Base-by-base conservation (phyloP, 2,113 vertebrate species). In the Strigops habroptila region DNA sequence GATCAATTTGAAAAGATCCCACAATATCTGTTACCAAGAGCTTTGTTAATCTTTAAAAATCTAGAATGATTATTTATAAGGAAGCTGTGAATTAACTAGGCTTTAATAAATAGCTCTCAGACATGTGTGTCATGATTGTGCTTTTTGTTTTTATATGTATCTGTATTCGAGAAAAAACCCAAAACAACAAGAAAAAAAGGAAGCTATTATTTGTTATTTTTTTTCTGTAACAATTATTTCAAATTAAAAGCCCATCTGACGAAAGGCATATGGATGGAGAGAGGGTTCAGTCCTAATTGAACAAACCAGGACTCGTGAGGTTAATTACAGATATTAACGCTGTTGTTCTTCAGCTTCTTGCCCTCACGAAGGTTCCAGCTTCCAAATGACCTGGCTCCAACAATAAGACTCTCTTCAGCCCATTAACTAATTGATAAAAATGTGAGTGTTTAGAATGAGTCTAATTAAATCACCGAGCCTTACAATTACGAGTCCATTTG, bases 341-440 rank as follows among this genome's bases (percentile, higher is more conserved):
- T 94, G 97, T 95, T 97, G 97, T 97, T 98, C 96, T 97, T 97
- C 97, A 97, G 97, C 97, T 98, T 98, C 97, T 98, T 98, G 98
- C 97, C 98, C 98, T 98, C 96, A 93, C 83, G 97, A 98, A 98
- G 97, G 97, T 97, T 98, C 96, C 95, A 96, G 98, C 97, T 98
- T 98, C 98, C 98, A 98, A 98, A 97, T 98, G 98, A 98, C 98
- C 98, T 98, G 98, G 97, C 98, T 98, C 91, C 92, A 96, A 98
- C 98, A 98, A 98, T 98, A 97, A 97, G 96, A 96, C 97, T 98
- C 98, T 97, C 98, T 98, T 98, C 98, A 98, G 98, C 98, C 97
- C 97, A 98, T 98, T 98, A 98, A 98, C 98, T 98, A 98, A 98
- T 98, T 98, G 98, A 98, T 98, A 98, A 98, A 98, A 98, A 98